phyloP scores from a whole-genome alignment of 2,113 vertebrate species.

The Anas platyrhynchos region DNA sequence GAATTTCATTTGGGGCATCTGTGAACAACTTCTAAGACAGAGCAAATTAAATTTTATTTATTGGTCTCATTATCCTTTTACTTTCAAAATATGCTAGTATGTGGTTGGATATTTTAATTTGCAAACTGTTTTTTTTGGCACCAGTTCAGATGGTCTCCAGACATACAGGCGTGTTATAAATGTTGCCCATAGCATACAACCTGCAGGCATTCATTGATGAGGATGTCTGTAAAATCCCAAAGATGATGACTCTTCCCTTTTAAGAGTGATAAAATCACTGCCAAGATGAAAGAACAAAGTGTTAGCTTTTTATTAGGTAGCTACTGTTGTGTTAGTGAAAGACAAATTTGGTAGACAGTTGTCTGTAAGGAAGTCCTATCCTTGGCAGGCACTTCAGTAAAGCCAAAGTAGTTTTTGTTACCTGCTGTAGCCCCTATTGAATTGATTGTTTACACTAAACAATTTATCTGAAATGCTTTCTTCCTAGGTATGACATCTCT shows the following conservation, averaged over 20 bases:
- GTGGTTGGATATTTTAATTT: background rate
- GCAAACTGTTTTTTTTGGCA: background rate
- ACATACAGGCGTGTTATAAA: background rate
- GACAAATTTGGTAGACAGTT: background rate
- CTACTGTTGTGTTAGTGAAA: background rate
- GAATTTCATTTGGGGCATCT: background rate
- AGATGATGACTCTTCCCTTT: too few relatives aligned
- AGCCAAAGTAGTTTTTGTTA: background rate
- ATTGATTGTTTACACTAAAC: background rate
- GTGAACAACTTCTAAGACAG: background rate
- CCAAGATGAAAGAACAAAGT: too few relatives aligned
- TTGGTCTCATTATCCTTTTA: background rate
- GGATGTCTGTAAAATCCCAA: background rate
- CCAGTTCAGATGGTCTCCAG: background rate
- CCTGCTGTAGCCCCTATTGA: background rate
- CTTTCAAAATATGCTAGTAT: background rate
- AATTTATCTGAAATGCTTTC: background rate
- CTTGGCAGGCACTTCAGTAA: background rate
- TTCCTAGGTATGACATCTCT: background rate
- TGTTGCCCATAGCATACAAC: background rate
- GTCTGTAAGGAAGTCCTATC: background rate
- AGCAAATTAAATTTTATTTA: background rate
- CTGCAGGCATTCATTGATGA: background rate
- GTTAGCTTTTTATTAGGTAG: background rate
- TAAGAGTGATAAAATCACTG: too few relatives aligned